phyloP scores from a whole-genome alignment of 2,113 vertebrate species.

The Tupaia tana region DNA sequence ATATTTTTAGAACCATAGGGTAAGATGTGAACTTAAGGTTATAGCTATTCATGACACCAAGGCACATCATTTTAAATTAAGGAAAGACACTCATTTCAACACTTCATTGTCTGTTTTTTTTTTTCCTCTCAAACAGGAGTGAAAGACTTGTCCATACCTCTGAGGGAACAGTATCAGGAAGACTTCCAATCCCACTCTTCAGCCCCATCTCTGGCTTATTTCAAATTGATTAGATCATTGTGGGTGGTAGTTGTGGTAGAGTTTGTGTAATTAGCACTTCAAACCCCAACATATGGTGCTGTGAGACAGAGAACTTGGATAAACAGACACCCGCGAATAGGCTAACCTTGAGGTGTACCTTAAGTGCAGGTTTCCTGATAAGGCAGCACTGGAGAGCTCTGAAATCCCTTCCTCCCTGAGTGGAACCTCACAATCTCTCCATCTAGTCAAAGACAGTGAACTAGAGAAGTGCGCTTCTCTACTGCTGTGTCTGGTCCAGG shows the following conservation, averaged over 20 bases:
- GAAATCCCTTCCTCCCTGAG: not conserved
- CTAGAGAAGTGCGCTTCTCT: not conserved
- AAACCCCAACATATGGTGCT: not conserved
- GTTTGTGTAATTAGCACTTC: constrained; percentile 2
- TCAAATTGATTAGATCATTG: not conserved
- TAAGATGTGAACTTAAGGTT: not conserved
- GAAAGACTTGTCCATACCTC: not conserved
- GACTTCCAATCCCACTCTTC: not conserved
- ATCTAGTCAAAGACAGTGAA: not conserved
- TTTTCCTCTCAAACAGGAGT: not conserved
- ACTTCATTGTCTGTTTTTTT: not conserved
- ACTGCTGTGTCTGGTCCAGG: not conserved
- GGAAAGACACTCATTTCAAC: not conserved
- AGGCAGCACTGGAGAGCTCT: not conserved
- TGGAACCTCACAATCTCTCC: not conserved
- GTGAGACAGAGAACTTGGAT: not conserved
- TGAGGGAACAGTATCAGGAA: not conserved
- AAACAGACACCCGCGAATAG: not conserved
- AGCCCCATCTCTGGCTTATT: not conserved
- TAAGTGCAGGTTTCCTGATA: not conserved
- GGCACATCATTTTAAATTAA: not conserved
- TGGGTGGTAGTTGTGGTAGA: not conserved
- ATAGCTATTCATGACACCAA: not conserved
- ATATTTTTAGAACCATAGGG: constrained; percentile 12
- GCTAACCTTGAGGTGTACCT: not conserved